Base-by-base conservation (phyloP, 2,113 vertebrate genomes). In the Ciconia boyciana region DNA sequence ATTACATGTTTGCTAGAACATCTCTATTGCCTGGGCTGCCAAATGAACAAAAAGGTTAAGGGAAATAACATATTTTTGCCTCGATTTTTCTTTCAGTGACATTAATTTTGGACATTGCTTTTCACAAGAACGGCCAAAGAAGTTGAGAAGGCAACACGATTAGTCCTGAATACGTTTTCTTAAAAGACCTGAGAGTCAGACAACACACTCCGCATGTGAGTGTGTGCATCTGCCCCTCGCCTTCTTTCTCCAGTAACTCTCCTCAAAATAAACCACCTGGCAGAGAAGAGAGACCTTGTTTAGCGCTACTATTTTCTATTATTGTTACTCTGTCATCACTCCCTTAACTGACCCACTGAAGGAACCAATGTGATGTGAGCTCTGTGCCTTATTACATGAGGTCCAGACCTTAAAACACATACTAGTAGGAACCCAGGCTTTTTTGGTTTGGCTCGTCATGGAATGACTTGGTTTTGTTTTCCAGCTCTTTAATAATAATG, bases 281-380 rank as follows among this genome's bases (percentile, higher is more conserved):
- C 15, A 74, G 77, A 60, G 57, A 32, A 36, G 39, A 36, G 12
- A 57, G 54, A 17, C 48, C 29, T n/a, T 26, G n/a, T 2, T 49
- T 2, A 36, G 18, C 0, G 1, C 46, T 4, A 1, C 32, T 34
- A 2, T 11, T 43, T 36, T 18, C 66, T 70, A 4, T 25, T 5
- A 0, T 0, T 49, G 25, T 5, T 17, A 16, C 43, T 41, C 36
- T 8, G 4, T 6, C 66, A 28, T 18, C 43, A 4, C 5, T n/a
- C 25, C 69, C 32, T 52, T 24, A 31, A 31, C 31, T 11, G 61
- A 90, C 17, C 44, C 43, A 2, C 39, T 0, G 22, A 10, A 29
- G 44, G 51, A 44, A 39, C 10, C 13, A 39, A 16, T 3, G 13
- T 51, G 13, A 7, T 0, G 0, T 9, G 68, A 89, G 66, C 22